A percentile compares a stretch with the other conserved stretches of the same genome.
phyloP scores from a whole-genome alignment of 1,140 invertebrate genomes.

The Ctenoplectra terminalis region DNA sequence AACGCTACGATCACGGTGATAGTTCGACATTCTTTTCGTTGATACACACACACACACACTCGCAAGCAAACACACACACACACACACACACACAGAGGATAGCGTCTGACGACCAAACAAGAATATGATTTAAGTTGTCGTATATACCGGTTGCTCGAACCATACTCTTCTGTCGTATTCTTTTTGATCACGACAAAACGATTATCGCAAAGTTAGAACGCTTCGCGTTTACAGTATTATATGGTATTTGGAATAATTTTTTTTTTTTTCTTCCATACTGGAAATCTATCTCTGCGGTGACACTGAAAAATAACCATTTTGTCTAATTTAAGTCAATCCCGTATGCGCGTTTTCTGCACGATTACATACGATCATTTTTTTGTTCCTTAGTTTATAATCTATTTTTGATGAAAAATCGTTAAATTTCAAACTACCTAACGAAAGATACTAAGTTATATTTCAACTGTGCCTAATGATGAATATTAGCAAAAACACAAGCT shows the following conservation, averaged over 20 bases:
- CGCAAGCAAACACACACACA: no score
- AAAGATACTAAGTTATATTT: not conserved
- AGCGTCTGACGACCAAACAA: not conserved
- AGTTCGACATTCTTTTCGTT: constrained; percentile 31
- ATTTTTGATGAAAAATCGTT: not conserved
- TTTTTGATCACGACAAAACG: not conserved
- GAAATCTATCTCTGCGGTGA: no score
- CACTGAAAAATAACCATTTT: constrained; percentile 9
- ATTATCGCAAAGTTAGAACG: constrained; percentile 5
- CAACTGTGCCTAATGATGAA: constrained; percentile 61
- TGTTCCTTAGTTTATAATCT: not conserved
- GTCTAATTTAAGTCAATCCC: not conserved
- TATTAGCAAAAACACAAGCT: not conserved
- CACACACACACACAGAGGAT: not conserved
- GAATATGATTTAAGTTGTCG: no score
- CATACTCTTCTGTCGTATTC: not conserved
- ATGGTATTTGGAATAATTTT: constrained; percentile 10
- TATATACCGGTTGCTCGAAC: constrained; percentile 9
- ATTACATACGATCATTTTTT: not conserved
- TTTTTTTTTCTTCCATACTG: no score
- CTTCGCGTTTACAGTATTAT: constrained; percentile 58
- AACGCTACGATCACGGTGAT: constrained; percentile 16
- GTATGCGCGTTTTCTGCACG: not conserved
- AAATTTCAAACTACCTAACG: not conserved
- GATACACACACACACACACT: not conserved